Percentiles rank a stretch among this genome's conserved stretches.
Evolutionary conservation across 2,888 invertebrate species (phyloP).

Genomic region (Apotomis turbidana): DNA sequence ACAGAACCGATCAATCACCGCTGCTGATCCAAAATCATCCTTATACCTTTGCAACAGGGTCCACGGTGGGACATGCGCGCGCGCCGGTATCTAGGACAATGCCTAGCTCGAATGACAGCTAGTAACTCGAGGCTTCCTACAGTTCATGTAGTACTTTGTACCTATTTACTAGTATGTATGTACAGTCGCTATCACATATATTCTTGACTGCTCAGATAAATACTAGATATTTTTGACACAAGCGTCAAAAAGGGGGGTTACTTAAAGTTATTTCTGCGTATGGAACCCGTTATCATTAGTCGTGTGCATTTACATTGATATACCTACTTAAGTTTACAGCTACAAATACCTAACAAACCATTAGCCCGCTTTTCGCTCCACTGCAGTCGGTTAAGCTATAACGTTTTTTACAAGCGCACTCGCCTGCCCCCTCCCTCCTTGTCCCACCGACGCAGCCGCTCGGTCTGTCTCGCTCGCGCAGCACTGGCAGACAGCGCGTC

Average conservation of each 20-base stretch:
- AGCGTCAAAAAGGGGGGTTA: no score
- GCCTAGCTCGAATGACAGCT: conserved; percentile 35
- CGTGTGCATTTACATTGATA: neutral
- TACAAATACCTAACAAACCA: neutral
- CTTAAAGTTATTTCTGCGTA: no score
- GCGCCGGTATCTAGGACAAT: conserved; percentile 32
- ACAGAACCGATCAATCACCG: neutral
- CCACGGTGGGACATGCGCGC: neutral
- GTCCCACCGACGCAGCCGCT: neutral
- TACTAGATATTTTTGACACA: no score
- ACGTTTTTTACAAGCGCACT: neutral
- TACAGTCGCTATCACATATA: no score
- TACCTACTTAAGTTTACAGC: neutral
- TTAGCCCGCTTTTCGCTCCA: neutral
- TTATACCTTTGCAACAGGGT: neutral
- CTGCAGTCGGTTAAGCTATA: neutral
- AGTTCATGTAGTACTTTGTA: neutral
- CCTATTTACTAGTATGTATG: neutral
- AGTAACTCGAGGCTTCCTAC: conserved; percentile 20
- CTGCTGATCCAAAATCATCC: neutral
- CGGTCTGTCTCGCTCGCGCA: conserved; percentile 33
- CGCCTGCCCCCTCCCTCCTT: neutral
- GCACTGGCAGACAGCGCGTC: conserved; percentile 37
- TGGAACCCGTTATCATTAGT: no score
- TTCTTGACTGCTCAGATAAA: no score